phyloP scores from a whole-genome alignment of 2,888 invertebrate genomes.

The Scaeva pyrastri region DNA sequence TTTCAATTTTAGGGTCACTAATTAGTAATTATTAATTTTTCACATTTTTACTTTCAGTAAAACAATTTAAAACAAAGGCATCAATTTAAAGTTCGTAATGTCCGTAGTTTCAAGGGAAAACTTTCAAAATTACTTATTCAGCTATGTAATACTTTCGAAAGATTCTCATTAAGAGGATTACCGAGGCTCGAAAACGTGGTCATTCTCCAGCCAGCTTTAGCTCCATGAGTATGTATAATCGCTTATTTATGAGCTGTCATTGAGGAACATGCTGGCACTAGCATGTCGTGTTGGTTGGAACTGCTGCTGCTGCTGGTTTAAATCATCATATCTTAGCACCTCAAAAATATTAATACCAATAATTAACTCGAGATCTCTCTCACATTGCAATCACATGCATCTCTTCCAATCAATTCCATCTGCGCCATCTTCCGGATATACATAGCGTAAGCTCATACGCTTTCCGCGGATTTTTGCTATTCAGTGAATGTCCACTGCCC shows the following conservation, averaged over 20 bases:
- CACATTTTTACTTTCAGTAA: constrained; percentile 17
- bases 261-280: constrained; percentile 14
- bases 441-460: constrained; percentile 26
- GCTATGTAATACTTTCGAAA: constrained; percentile 28
- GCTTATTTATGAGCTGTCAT: constrained; percentile 60
- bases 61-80: constrained; percentile 10
- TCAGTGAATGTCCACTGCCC: constrained; percentile 27
- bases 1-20: constrained; percentile 22
- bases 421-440: constrained; percentile 38
- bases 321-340: constrained; percentile 63
- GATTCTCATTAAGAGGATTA: constrained; percentile 41
- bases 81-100: neutral
- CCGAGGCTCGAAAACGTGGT: constrained; percentile 43
- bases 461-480: neutral
- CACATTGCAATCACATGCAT: constrained; percentile 30
- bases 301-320: constrained; percentile 27
- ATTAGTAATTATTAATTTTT: neutral
- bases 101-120: constrained; percentile 16
- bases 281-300: too few relatives aligned
- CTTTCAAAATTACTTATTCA: constrained; percentile 42
- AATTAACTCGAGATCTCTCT: constrained; percentile 55
- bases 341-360: constrained; percentile 56
- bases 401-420: constrained; percentile 40
- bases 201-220: constrained; percentile 34
- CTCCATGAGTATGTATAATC: constrained; percentile 48